Evolutionary conservation across 2,797 vertebrate species (phyloP).

Genomic region (Astyanax mexicanus): DNA sequence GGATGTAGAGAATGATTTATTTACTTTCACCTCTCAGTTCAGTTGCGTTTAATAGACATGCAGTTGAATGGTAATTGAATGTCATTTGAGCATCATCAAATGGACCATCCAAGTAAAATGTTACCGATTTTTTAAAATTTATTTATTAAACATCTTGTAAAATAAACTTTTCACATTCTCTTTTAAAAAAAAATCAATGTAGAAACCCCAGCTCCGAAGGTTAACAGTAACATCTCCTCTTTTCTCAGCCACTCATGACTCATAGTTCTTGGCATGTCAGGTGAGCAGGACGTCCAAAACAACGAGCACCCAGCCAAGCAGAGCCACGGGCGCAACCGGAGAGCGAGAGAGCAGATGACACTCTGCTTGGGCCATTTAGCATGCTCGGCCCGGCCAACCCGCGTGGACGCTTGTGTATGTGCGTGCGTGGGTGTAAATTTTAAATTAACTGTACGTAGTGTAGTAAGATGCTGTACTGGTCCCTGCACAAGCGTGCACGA

Average conservation of each 20-base stretch:
- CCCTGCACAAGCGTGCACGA: background rate
- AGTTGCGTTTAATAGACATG: too few relatives aligned
- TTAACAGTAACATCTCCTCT: conserved; percentile 67
- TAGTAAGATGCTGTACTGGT: background rate
- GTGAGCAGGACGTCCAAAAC: conserved; percentile 73
- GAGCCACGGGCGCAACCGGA: conserved; percentile 75
- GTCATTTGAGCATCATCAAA: too few relatives aligned
- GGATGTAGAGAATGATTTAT: too few relatives aligned
- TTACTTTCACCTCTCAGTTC: too few relatives aligned
- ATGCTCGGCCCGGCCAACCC: conserved; percentile 72
- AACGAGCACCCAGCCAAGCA: conserved; percentile 76
- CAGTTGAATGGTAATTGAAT: too few relatives aligned
- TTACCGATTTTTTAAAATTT: too few relatives aligned
- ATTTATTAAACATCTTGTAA: too few relatives aligned
- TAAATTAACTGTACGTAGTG: background rate
- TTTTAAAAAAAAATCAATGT: too few relatives aligned
- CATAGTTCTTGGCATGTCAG: conserved; percentile 69
- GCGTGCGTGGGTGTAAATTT: conserved; percentile 10
- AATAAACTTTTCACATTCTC: too few relatives aligned
- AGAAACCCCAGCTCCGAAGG: conserved; percentile 60
- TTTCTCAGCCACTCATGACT: conserved; percentile 66
- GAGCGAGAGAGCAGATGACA: conserved; percentile 82
- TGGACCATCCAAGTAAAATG: too few relatives aligned
- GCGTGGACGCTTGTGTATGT: conserved; percentile 12
- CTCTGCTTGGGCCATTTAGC: conserved; percentile 83